Base-by-base conservation (phyloP, 2,113 vertebrate genomes). In the Telmatochromis brichardi region DNA sequence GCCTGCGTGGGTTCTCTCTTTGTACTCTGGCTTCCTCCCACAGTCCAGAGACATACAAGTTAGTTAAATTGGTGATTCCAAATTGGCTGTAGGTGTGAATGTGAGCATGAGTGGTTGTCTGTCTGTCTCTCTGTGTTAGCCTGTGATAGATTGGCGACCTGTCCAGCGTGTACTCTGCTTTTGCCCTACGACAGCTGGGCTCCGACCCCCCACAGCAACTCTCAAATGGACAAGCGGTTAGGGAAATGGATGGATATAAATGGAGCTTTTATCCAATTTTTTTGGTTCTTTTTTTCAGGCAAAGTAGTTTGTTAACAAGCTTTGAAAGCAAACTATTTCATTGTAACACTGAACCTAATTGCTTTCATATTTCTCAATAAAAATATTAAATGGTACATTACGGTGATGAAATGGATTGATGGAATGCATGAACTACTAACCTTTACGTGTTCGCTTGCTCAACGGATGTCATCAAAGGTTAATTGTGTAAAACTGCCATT, bases 401-500 rank as follows among this genome's bases (percentile, higher is more conserved):
- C 31, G n/a, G 88, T 2, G 35, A 94, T 90, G 85, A 93, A 91
- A 89, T 54, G 65, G 87, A 92, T 86, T 92, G 90, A 93, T 87
- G 88, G 91, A 93, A 94, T 86, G 89, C 47, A 85, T 94, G 86
- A 96, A 93, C 92, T 58, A 60, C 57, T 93, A 94, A 92, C 92
- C 93, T 95, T 95, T 93, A 33, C 84, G 68, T 93, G 91, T 85
- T 85, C 26, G 81, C 88, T 88, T 91, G 84, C 84, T 93, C 89
- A 90, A 73, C 68, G 68, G 88, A 82, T 91, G 91, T 93, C 90
- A 86, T 91, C 87, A 94, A 88, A 95, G 96, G 95, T 95, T 96
- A 95, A 95, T 95, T 95, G 92, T 94, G 94, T 93, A 93, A 95
- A 96, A 94, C 90, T 42, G 85, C 54, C 57, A 35, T 93, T 95